These are phyloP conservation scores for Drosophila equinoxialis DNA, from an alignment of 1,140 invertebrate species.

Conservation along the genomic window DNA sequence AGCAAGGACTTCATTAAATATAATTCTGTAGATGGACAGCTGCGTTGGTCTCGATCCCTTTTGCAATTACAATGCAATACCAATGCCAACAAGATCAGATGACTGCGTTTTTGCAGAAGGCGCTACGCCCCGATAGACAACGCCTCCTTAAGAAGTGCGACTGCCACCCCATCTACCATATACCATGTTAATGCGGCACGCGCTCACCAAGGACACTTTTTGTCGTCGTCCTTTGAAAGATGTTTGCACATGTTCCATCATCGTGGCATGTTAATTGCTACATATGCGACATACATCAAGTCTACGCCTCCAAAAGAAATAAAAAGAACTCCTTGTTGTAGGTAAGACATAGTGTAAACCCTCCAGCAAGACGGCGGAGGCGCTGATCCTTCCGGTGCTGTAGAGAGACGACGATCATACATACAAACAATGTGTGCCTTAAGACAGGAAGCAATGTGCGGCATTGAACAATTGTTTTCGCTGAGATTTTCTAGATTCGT, in stretches of 20 bases:
- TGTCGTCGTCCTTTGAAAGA: slow-evolving; percentile 12
- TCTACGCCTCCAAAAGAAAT: slow-evolving; percentile 58
- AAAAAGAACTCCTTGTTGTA: slow-evolving; percentile 24
- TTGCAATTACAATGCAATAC: slow-evolving; percentile 28
- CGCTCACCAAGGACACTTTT: slow-evolving; percentile 52
- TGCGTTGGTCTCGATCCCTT: background rate
- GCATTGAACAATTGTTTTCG: slow-evolving; percentile 68
- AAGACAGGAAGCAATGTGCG: slow-evolving; percentile 80
- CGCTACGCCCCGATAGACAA: slow-evolving; percentile 50
- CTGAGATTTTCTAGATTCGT: slow-evolving; percentile 44
- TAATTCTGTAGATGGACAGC: slow-evolving; percentile 13
- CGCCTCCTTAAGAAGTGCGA: slow-evolving; percentile 32
- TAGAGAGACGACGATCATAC: background rate
- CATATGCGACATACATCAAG: slow-evolving; percentile 74
- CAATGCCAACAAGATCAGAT: slow-evolving; percentile 48
- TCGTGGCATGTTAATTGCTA: slow-evolving; percentile 68
- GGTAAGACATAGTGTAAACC: slow-evolving; percentile 41
- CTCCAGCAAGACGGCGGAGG: slow-evolving; percentile 35
- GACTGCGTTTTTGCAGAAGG: slow-evolving; percentile 63
- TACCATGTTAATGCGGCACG: slow-evolving; percentile 44
- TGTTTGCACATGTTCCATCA: slow-evolving; percentile 73
- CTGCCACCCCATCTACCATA: background rate
- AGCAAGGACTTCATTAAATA: slow-evolving; percentile 30
- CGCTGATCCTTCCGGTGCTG: slow-evolving; percentile 72
- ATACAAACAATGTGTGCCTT: slow-evolving; percentile 15